Percentiles rank a stretch among this genome's conserved stretches.
Evolutionary conservation across 2,797 vertebrate genomes (phyloP).

Genomic region (Eremophila alpestris): DNA sequence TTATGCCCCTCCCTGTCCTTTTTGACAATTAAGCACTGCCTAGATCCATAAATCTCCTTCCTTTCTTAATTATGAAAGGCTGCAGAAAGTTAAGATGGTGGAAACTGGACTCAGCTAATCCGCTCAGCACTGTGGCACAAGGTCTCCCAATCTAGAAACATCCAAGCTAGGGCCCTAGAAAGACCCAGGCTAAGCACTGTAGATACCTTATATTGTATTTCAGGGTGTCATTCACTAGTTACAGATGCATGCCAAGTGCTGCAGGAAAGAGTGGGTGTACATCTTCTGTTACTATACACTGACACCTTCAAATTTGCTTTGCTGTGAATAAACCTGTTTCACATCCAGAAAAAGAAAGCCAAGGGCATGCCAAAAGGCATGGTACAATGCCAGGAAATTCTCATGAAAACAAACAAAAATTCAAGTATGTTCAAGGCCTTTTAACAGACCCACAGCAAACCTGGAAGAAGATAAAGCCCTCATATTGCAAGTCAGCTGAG

Average conservation of each 20-base stretch:
- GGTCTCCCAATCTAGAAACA: not conserved
- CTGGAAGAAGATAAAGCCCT: not conserved
- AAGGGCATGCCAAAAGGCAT: not conserved
- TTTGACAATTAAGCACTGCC: not conserved
- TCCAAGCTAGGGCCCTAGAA: not conserved
- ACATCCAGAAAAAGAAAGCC: not conserved
- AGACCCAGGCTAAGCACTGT: not conserved
- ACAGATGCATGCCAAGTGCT: not conserved
- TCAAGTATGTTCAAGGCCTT: not conserved
- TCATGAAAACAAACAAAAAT: not conserved
- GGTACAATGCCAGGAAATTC: not conserved
- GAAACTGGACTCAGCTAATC: not conserved
- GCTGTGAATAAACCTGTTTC: not conserved
- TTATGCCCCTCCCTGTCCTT: not conserved
- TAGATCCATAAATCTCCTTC: not conserved
- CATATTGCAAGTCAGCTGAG: not conserved
- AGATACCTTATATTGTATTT: not conserved
- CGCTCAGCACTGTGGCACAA: not conserved
- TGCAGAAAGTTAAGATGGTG: not conserved
- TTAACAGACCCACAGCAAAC: not conserved
- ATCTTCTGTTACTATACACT: not conserved
- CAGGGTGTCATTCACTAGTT: not conserved
- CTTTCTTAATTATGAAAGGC: not conserved
- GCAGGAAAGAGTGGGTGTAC: not conserved
- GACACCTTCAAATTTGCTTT: not conserved